These are phyloP conservation scores for Oceanodroma tethys DNA, from an alignment of 2,113 vertebrate species.

Conservation along the genomic window DNA sequence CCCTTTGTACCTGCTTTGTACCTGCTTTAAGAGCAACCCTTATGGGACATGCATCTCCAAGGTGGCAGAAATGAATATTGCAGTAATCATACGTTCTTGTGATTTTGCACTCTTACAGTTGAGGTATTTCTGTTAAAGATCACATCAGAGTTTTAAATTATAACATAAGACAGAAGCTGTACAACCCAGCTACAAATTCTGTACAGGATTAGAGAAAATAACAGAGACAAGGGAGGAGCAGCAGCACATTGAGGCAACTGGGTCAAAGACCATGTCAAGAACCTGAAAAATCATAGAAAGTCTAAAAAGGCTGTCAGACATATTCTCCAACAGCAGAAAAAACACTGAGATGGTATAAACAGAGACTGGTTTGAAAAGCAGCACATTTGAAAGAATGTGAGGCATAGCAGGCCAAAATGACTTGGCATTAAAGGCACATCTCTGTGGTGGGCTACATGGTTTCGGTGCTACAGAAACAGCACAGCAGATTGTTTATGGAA, in stretches of 20 bases:
- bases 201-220: neutral
- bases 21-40: neutral
- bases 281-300: neutral
- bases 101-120: neutral
- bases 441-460: neutral
- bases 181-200: neutral
- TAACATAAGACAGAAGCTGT: neutral
- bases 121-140: neutral
- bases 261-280: constrained; percentile 31
- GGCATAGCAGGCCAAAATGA: neutral
- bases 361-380: neutral
- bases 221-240: neutral
- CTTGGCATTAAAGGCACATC: neutral
- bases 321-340: neutral
- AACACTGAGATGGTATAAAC: neutral
- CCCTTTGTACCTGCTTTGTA: neutral
- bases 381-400: neutral
- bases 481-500: neutral
- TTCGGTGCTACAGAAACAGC: neutral
- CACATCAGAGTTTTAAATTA: neutral
- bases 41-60: neutral
- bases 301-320: neutral
- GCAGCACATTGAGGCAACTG: neutral
- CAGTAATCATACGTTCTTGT: neutral
- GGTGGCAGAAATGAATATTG: neutral